Base-by-base conservation (phyloP, 2,113 vertebrate species). In the Danionella cerebrum region DNA sequence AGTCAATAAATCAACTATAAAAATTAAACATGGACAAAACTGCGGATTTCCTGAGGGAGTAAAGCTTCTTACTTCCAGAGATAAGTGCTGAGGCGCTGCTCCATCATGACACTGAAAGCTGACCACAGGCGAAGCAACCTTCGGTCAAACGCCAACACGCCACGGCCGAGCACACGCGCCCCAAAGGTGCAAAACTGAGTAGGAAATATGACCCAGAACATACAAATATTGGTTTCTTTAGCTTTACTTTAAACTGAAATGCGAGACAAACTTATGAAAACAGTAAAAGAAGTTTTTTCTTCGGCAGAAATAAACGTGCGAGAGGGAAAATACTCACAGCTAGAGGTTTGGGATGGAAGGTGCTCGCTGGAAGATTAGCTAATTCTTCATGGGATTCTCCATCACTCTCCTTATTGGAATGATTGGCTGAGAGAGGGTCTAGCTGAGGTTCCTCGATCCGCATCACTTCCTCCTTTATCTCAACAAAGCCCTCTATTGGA, bases 121-220 rank as follows among this genome's bases (percentile, higher is more conserved):
- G 90, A 92, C 78, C 88, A 90, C 81, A 94, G 85, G 54, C 86
- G 91, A 71, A 94, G 92, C 89, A 93, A 91, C 77, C 92, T 90
- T 63, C 92, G 90, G 83, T 95, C 92, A 45, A 96, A 95, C 18
- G 91, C 90, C 24, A 93, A 94, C 79, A 89, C 91, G 81, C 90
- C 92, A 84, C 91, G 91, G 66, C 93, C 93, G 71, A 94, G 86
- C 55, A 92, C 88, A 67, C 84, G 91, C 78, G 92, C 95, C 80
- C 94, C 95, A 69, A 97, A 95, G 74, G 92, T 91, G 89, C 94
- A 98, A 82, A 94, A 87, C 93, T 96, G 80, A 31, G 79, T 82
- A 66, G 59, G 80, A 27, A n/a, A n/a, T n/a, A n/a, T 81, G 16
- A 76, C 33, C 60, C 6, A 62, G 11, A 19, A 29, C 1, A 11